phyloP scores from a whole-genome alignment of 2,113 vertebrate species.

The Sardina pilchardus region DNA sequence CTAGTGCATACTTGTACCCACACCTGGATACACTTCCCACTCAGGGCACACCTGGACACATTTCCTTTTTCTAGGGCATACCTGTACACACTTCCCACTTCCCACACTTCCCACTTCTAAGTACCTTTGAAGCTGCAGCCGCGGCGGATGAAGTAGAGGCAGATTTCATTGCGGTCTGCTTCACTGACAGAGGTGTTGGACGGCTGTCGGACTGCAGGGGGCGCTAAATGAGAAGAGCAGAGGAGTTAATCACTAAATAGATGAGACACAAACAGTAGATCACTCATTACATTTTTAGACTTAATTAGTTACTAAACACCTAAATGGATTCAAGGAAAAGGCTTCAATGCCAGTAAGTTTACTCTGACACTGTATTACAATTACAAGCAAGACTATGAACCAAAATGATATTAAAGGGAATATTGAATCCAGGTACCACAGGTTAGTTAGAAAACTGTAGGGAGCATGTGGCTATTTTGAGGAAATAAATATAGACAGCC shows the following conservation, averaged over 20 bases:
- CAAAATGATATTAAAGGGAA: too few relatives aligned
- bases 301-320: too few relatives aligned
- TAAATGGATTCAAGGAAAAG: too few relatives aligned
- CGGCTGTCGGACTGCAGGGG: not conserved
- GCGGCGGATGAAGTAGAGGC: constrained; percentile 79
- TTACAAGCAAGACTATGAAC: too few relatives aligned
- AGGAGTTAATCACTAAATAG: not conserved
- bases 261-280: too few relatives aligned
- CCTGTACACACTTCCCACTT: not conserved
- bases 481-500: too few relatives aligned
- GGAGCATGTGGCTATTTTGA: too few relatives aligned
- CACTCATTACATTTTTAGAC: too few relatives aligned
- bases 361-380: too few relatives aligned
- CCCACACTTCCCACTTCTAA: not conserved
- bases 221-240: not conserved
- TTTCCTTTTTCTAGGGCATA: not conserved
- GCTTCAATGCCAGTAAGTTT: too few relatives aligned
- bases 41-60: too few relatives aligned
- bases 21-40: not conserved
- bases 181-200: constrained; percentile 45
- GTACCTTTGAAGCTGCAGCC: constrained; percentile 86
- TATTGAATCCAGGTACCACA: not conserved
- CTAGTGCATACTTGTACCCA: too few relatives aligned
- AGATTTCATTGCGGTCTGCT: constrained; percentile 79
- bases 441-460: not conserved